Conservation (phyloP, 92 coral and sea anemone genomes). For the Nematostella vectensis region DNA sequence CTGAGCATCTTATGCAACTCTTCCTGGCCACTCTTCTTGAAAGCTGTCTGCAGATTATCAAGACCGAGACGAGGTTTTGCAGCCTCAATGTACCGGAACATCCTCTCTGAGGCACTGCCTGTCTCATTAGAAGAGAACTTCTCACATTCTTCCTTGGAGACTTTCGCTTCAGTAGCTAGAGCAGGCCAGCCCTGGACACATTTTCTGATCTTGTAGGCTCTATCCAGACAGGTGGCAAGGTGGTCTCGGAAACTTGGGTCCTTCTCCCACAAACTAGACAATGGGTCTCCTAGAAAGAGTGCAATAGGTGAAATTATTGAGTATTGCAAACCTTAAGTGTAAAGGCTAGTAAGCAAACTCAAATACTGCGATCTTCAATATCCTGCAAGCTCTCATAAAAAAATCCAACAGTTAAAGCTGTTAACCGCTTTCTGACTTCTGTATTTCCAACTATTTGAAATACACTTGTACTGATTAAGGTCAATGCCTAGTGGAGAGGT, state of each 20-base stretch:
- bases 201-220: conserved; percentile 24
- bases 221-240: conserved; percentile 18
- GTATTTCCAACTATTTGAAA: no score
- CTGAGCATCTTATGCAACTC: conserved; percentile 13
- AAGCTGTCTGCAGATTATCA: conserved; percentile 20
- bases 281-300: conserved; percentile 17
- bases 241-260: conserved; percentile 27
- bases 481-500: no score
- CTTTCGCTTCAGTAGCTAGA: conserved; percentile 13
- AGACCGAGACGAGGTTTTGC: conserved; percentile 31
- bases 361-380: no score
- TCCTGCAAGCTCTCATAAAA: no score
- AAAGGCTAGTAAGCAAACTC: no score
- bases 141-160: conserved; percentile 19
- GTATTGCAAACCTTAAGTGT: no score
- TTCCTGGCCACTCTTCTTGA: conserved; percentile 9
- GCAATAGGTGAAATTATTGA: no score
- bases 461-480: no score
- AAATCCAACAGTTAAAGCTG: no score
- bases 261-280: conserved; percentile 26
- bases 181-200: conserved; percentile 23
- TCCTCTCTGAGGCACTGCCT: conserved; percentile 28
- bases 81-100: conserved; percentile 35
- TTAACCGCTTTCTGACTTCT: no score
- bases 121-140: conserved; percentile 24